Percentiles rank a stretch among this genome's conserved stretches.
Conservation (phyloP, 2,888 invertebrate genomes). For the Aproaerema taeniolella region DNA sequence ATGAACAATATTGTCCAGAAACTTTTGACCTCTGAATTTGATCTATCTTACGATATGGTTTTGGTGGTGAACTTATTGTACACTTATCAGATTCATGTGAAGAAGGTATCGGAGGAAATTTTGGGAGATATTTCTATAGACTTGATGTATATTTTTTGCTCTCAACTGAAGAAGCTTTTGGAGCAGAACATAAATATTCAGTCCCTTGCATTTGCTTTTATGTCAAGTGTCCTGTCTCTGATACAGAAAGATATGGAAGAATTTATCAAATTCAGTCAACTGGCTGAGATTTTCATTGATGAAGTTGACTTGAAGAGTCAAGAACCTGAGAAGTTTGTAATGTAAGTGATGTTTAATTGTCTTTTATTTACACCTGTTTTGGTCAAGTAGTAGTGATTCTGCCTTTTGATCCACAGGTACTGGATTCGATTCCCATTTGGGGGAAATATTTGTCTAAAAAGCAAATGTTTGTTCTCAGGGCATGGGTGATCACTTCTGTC, state of each 20-base stretch:
- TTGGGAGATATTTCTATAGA: constrained; percentile 64
- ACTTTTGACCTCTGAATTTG: constrained; percentile 51
- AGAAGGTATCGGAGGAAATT: constrained; percentile 67
- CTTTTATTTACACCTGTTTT: background rate
- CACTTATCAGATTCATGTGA: constrained; percentile 78
- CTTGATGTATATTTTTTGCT: constrained; percentile 48
- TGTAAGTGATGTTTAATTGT: constrained; percentile 54
- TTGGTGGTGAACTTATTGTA: constrained; percentile 83
- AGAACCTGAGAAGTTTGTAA: constrained; percentile 74
- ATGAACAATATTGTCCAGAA: constrained; percentile 78
- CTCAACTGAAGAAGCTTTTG: constrained; percentile 72
- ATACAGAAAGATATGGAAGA: constrained; percentile 70
- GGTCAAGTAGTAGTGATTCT: too few species aligned
- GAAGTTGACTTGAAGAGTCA: constrained; percentile 77
- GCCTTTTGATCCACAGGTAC: too few species aligned
- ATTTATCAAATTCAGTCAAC: constrained; percentile 59
- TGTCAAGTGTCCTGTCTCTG: constrained; percentile 68
- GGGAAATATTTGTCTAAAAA: too few species aligned
- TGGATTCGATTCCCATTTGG: too few species aligned
- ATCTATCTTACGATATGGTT: constrained; percentile 76
- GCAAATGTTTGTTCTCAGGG: too few species aligned
- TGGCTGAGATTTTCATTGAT: constrained; percentile 77
- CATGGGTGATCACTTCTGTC: too few species aligned
- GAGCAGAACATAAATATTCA: constrained; percentile 73
- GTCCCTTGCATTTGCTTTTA: constrained; percentile 75